A percentile compares a stretch with the other conserved stretches of the same genome.
Conservation (phyloP, 2,113 vertebrate genomes). For the Pseudolaguvia tuberculata region DNA sequence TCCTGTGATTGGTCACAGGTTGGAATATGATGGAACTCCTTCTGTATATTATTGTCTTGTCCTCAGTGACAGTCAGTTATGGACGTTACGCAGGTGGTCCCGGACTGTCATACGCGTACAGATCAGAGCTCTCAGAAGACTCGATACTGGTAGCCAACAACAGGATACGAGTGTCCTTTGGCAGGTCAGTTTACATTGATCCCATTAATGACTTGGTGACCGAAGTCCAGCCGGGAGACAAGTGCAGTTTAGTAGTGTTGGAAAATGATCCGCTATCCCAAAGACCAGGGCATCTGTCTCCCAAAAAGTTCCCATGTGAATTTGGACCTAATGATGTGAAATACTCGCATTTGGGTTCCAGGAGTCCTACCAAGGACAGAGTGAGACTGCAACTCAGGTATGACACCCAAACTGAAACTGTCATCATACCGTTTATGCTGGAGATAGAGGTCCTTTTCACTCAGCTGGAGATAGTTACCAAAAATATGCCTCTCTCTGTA, state of each 20-base stretch:
- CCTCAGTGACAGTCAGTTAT: constrained; percentile 55
- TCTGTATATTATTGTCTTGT: constrained; percentile 57
- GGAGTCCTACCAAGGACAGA: constrained; percentile 80
- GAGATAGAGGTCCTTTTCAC: constrained; percentile 90
- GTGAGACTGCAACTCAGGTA: constrained; percentile 89
- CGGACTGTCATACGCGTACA: constrained; percentile 67
- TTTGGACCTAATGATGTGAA: constrained; percentile 83
- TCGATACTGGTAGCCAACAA: constrained; percentile 82
- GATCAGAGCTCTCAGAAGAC: constrained; percentile 70
- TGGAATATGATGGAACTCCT: constrained; percentile 50
- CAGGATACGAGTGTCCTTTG: constrained; percentile 84
- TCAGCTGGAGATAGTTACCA: constrained; percentile 86
- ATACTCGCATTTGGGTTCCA: constrained; percentile 87
- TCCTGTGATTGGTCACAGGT: neutral
- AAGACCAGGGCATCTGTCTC: constrained; percentile 81
- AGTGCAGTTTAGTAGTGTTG: constrained; percentile 81
- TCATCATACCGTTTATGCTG: constrained; percentile 86
- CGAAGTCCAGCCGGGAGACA: constrained; percentile 86
- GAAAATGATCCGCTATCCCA: constrained; percentile 85
- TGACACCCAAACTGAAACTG: constrained; percentile 77
- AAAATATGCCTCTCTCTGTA: constrained; percentile 85
- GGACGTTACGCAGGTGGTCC: constrained; percentile 55
- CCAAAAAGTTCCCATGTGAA: constrained; percentile 87
- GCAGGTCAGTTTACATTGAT: constrained; percentile 84
- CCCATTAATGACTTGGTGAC: constrained; percentile 84